Evolutionary conservation across 1,140 invertebrate genomes (phyloP), one percentile per base, ranked within the genome.

Genomic region (Epicauta chinensis): DNA sequence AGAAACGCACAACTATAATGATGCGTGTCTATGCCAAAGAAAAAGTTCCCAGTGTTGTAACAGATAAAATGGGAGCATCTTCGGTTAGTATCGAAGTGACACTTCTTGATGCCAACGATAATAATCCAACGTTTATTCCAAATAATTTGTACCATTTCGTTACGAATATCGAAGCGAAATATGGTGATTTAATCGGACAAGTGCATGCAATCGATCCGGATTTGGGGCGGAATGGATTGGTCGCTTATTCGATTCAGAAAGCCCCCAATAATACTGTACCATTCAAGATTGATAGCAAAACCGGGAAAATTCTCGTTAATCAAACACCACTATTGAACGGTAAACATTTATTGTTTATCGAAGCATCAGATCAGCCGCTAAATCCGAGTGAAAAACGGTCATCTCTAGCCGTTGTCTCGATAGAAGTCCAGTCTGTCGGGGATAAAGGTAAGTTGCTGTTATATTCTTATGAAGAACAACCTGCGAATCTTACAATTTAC

Each of bases 41-140:
- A 65, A 86, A 83, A 59, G 74, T 74, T 17, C 79, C 78, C 0
- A 85, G 78, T 58, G 75, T 86, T 0, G 73, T 81, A 65, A 53
- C 70, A 63, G 60, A 71, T 39, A 40, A 71, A 63, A 59, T 72
- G 70, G 70, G 61, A 68, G 62, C 79, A 60, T 81, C 83, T 1
- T 82, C 75, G 17, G 87, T 88, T 0, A 78, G 77, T n/a, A 83
- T 91, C 1, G 84, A 89, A 71, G 84, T 70, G 14, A 87, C 86
- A 0, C 65, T 93, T 13, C 71, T 92, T 1, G 90, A 92, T 66
- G 86, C 87, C 6, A 93, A 92, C 68, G 89, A 92, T 53, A 92
- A 92, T 62, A 91, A 89, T 62, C 89, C 89, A 0, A 81, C 81
- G 6, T 93, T 92, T 63, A 75, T 89, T 10, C 87, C 88, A 1